Base-by-base conservation (phyloP, 2,797 vertebrate species). In the Falco naumanni region DNA sequence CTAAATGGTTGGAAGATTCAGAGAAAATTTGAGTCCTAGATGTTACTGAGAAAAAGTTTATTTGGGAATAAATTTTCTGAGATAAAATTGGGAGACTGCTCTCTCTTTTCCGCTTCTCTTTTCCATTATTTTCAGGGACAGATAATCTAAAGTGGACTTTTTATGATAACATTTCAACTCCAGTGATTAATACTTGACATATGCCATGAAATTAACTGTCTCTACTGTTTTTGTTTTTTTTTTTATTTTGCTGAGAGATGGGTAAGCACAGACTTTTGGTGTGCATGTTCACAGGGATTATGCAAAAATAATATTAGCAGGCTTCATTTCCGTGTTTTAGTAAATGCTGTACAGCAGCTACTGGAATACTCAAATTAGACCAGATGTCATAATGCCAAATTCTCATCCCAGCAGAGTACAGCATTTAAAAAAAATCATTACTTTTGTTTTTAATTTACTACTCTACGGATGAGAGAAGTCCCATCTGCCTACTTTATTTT, bases 401-500 rank as follows among this genome's bases (percentile, higher is more conserved):
- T 68, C 90, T 48, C 50, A 87, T 57, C 90, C 84, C 92, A 92
- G 80, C 45, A 86, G 77, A 95, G 22, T 28, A 65, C 53, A 83
- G 29, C 41, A 89, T 71, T 82, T 66, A 80, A 95, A 89, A 92
- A 90, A 92, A 76, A 84, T 12, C 31, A 65, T 92, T 95, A 69
- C 88, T 96, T 94, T 90, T 93, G 74, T n/a, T 96, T 95, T 93
- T 87, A 95, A 93, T 96, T 97, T 93, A 94, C 87, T 89, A 68
- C 75, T 85, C 20, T 26, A 56, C 83, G 89, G 83, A 96, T 90
- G 80, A 93, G 72, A 84, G 77, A 91, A 95, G 77, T 95, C 94
- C 87, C 91, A 94, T 96, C 89, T 97, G 96, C 91, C 95, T 95
- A 82, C 90, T 95, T 93, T 93, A 75, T 90, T 95, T 92, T 89